Percentiles rank a stretch among this genome's conserved stretches.
These are phyloP conservation scores for Varroa destructor DNA, from an alignment of 1,140 invertebrate species.

Conservation along the genomic window DNA sequence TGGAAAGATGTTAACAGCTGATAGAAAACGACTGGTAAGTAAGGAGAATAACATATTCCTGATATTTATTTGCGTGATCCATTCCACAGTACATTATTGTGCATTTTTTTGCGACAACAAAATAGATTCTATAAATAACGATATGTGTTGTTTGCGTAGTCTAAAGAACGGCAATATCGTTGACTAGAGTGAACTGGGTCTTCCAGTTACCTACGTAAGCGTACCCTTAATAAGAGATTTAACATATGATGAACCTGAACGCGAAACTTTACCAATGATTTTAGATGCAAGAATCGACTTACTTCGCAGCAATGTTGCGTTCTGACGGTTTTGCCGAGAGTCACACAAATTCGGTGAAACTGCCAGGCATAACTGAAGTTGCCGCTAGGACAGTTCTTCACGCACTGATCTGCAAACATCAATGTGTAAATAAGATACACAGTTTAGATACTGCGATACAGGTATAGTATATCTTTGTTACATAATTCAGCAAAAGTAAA, in stretches of 20 bases:
- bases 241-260: too few relatives aligned
- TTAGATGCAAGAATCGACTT: conserved; percentile 3
- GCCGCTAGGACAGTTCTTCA: neutral
- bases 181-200: too few relatives aligned
- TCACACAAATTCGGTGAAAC: conserved; percentile 12
- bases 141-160: too few relatives aligned
- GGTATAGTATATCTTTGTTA: too few relatives aligned
- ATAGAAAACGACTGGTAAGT: conserved; percentile 6
- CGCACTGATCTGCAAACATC: neutral
- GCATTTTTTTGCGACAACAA: neutral
- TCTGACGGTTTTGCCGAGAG: conserved; percentile 13
- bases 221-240: too few relatives aligned
- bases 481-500: too few relatives aligned
- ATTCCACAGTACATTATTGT: neutral
- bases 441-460: too few relatives aligned
- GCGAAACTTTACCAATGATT: neutral
- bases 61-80: neutral
- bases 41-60: neutral
- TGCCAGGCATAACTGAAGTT: neutral
- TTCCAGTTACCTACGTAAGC: too few relatives aligned
- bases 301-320: conserved; percentile 11
- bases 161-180: too few relatives aligned
- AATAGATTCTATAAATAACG: neutral
- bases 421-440: neutral
- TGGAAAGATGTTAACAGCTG: neutral